These are phyloP conservation scores for Lasioglossum calceatum DNA, from an alignment of 2,888 invertebrate genomes.

Conservation along the genomic window DNA sequence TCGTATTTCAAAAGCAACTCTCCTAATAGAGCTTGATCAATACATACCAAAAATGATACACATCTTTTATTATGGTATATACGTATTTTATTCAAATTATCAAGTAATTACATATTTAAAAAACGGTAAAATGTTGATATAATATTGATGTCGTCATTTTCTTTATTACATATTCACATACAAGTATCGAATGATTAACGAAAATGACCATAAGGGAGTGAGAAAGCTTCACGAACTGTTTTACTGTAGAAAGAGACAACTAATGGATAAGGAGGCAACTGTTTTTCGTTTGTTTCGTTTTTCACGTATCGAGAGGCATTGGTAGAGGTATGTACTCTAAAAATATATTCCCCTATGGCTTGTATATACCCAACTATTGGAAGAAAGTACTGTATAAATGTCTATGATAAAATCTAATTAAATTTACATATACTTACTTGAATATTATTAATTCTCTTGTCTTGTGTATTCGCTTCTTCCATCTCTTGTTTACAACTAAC, in stretches of 20 bases:
- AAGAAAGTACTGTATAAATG: not conserved
- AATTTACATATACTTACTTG: conserved; percentile 27
- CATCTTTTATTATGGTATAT: not conserved
- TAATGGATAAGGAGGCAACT: not conserved
- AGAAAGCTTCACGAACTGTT: not conserved
- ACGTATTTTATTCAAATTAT: not conserved
- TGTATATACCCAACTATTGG: not conserved
- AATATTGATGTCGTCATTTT: not conserved
- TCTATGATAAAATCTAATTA: too few relatives aligned
- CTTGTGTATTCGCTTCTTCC: conserved; percentile 27
- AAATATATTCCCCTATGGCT: not conserved
- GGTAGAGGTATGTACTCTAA: not conserved
- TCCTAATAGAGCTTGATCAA: not conserved
- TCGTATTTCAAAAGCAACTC: not conserved
- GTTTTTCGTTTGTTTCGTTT: not conserved
- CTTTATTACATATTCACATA: not conserved
- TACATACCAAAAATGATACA: not conserved
- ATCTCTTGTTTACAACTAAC: conserved; percentile 31
- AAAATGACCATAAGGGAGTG: not conserved
- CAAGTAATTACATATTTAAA: too few relatives aligned
- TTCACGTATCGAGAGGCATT: not conserved
- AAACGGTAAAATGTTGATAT: too few relatives aligned
- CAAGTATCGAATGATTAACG: too few relatives aligned
- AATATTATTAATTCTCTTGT: conserved; percentile 41
- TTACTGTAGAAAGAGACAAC: too few relatives aligned